Base-by-base conservation (phyloP, 2,113 vertebrate genomes). In the Pygathrix nemaeus region DNA sequence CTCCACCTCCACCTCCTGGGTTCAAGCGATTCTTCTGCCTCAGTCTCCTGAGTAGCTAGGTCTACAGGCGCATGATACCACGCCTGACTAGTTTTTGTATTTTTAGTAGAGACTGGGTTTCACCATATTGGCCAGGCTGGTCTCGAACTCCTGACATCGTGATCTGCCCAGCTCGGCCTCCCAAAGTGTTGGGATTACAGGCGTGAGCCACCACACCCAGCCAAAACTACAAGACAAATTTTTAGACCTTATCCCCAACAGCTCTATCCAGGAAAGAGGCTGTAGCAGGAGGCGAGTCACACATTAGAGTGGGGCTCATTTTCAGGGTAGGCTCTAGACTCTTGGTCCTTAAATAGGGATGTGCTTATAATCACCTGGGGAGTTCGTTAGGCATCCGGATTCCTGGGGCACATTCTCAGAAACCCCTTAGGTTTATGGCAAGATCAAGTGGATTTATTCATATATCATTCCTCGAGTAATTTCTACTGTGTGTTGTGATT, bases 291-390 rank as follows among this genome's bases (percentile, higher is more conserved):
- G 3, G 0, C 3, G 6, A 73, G 66, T 45, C 5, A 3, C 25
- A 48, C 32, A 5, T 2, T 3, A 10, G 27, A 10, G 27, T 16
- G 3, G 21, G 20, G 9, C 43, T 64, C 7, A 3, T 32, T 8
- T 50, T 89, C 79, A 14, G 23, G 11, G 14, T 8, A 10, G 32
- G 43, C 7, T 18, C 40, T 76, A 35, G 70, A 72, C 10, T 35
- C 40, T 48, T 21, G 17, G 21, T 64, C 32, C 75, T 89, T n/a
- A 11, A 43, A 5, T 11, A 23, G 6, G n/a, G 6, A 6, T 11
- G 27, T 1, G 43, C 10, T 3, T 35, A 23, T 25, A 48, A n/a
- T 35, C 55, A 27, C 12, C 8, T 2, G n/a, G 30, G 18, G 1
- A 59, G 43, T 20, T 25, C 38, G 10, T 9, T 17, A 59, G 30